Evolutionary conservation across 2,113 vertebrate genomes (phyloP), one percentile per base, ranked within the genome.

Genomic region (Festucalex cinctus): DNA sequence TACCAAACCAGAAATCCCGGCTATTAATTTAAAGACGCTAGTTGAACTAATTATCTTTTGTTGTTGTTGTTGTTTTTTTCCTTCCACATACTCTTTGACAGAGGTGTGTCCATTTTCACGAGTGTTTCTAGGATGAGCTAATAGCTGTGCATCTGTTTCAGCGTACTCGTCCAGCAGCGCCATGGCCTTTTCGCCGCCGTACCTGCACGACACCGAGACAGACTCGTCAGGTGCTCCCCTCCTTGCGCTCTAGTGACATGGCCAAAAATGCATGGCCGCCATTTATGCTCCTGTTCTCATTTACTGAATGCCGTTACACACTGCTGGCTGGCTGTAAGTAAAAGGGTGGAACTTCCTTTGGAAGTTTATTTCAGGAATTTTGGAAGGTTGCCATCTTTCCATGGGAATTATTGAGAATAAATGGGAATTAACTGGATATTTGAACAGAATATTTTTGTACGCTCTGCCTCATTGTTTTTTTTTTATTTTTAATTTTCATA

Each of bases 201-300:
- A 93, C 79, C 92, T 92, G 74, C 93, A 94, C 13, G 93, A 94
- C 83, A 94, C 93, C 0, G 94, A 95, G 82, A 94, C 92, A 6
- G 92, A 98, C 82, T 98, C 93, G 0, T 98, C 96, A 0, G 97
- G 95, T 14, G 92, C 94, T 8, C 96, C 96, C 17, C 90, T 99
- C 81, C 92, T 99, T 81, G 92, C 98, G 53, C 71, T 87, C 71
- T 89, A 78, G 26, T 32, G 13, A 32, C 54, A 77, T 62, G 64
- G 9, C 22, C 24, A 24, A 51, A 54, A 13, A 14, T 6, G 19
- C 14, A 10, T 26, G 1, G 8, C 17, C 22, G 37, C 43, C 32
- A n/a, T 39, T 66, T 68, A 39, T 66, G 24, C 35, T 37, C 43
- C 35, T 49, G 43, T 39, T 76, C 3, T 64, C 39, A 56, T 73